These are phyloP conservation scores for Saguinus midas DNA, from an alignment of 2,113 vertebrate genomes.

Conservation along the genomic window DNA sequence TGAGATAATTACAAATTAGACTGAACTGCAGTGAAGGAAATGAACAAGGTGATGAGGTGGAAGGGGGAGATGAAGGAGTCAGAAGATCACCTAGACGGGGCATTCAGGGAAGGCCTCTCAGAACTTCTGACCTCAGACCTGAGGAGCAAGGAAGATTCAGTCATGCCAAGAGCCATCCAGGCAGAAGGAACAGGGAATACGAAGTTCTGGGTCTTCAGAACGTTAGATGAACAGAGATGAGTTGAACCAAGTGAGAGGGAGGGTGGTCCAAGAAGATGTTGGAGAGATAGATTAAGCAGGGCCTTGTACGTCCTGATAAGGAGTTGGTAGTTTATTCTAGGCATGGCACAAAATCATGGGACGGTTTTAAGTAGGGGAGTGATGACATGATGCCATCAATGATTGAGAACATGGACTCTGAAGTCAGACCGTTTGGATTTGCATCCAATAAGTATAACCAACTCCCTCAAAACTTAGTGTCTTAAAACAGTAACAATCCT, in stretches of 20 bases:
- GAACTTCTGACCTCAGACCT: background rate
- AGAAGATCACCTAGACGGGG: too few species aligned
- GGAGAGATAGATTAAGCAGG: background rate
- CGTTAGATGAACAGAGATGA: background rate
- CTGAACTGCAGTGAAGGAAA: background rate
- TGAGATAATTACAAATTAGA: background rate
- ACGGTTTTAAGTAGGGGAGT: background rate
- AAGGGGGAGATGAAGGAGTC: accelerated
- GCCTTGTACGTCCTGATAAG: background rate
- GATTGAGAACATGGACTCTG: too few species aligned
- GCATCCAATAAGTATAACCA: background rate
- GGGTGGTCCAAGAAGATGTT: background rate
- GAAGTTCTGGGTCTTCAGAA: background rate
- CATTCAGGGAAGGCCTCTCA: background rate
- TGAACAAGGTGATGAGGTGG: background rate
- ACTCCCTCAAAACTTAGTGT: background rate
- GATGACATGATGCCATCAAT: too few species aligned
- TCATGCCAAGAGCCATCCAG: background rate
- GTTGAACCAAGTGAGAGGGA: background rate
- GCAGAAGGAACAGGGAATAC: background rate
- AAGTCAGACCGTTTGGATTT: background rate
- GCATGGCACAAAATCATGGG: background rate
- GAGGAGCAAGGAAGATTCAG: background rate
- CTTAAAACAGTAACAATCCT: background rate
- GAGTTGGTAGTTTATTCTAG: background rate